phyloP scores from a whole-genome alignment of 2,797 vertebrate genomes.

The Emys orbicularis region DNA sequence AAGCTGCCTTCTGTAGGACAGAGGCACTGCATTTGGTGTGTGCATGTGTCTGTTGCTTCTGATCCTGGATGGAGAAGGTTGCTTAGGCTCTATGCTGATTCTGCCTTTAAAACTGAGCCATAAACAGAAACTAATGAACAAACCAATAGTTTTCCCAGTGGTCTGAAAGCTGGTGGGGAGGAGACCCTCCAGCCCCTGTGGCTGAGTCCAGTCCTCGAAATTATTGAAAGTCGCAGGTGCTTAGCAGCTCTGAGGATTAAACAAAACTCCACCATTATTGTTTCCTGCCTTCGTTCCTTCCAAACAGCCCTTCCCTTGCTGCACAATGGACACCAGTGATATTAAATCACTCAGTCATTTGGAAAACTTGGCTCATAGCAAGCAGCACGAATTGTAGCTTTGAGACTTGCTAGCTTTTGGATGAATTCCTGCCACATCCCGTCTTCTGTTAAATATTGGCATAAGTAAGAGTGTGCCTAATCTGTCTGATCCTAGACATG shows the following conservation, averaged over 20 bases:
- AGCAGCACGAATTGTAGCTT: constrained; percentile 24
- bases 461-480: background rate
- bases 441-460: background rate
- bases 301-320: background rate
- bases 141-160: background rate
- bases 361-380: constrained; percentile 13
- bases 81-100: background rate
- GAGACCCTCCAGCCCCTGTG: background rate
- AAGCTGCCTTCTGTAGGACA: constrained; percentile 29
- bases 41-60: background rate
- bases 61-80: constrained; percentile 3
- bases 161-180: background rate
- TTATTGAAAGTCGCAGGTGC: background rate
- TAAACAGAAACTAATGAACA: background rate
- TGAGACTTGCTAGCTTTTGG: background rate
- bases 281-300: constrained; percentile 22
- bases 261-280: background rate
- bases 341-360: constrained; percentile 51
- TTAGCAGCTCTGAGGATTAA: background rate
- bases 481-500: background rate
- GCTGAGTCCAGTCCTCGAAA: background rate
- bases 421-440: background rate
- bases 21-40: background rate
- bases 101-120: background rate
- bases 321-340: background rate